Percentiles rank a stretch among this genome's conserved stretches.
phyloP scores from a whole-genome alignment of 2,113 vertebrate genomes.

The Pteronura brasiliensis region DNA sequence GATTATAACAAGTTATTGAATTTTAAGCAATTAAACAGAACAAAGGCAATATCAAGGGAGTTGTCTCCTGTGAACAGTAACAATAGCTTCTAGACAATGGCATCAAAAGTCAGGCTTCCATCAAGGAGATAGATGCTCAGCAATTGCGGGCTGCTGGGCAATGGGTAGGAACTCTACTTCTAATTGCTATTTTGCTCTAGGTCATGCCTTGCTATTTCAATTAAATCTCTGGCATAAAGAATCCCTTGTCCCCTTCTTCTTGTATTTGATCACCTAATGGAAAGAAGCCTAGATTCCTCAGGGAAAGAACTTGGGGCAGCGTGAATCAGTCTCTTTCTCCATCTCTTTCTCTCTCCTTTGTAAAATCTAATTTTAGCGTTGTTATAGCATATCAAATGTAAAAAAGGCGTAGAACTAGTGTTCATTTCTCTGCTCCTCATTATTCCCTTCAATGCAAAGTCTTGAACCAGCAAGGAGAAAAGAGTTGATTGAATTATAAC shows the following conservation, averaged over 20 bases:
- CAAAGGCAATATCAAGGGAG: conserved; percentile 54
- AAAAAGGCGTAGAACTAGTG: neutral
- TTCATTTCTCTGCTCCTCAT: neutral
- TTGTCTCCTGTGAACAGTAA: conserved; percentile 51
- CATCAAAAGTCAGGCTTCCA: conserved; percentile 45
- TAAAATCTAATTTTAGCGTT: conserved; percentile 32
- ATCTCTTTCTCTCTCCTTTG: neutral
- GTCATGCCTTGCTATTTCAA: conserved; percentile 77
- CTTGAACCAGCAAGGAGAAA: conserved; percentile 16
- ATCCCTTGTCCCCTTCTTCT: conserved; percentile 6
- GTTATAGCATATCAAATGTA: neutral
- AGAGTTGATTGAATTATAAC: neutral
- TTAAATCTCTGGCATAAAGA: conserved; percentile 67
- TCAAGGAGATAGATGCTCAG: conserved; percentile 58
- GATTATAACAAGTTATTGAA: conserved; percentile 63
- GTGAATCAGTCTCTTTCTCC: neutral
- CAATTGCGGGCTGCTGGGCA: conserved; percentile 54
- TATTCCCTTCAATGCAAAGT: neutral
- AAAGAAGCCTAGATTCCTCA: neutral
- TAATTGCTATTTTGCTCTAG: conserved; percentile 77
- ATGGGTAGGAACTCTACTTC: conserved; percentile 64
- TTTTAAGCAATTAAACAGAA: conserved; percentile 66
- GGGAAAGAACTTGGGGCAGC: neutral
- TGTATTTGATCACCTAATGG: conserved; percentile 43
- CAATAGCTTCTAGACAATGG: conserved; percentile 50